phyloP scores from a whole-genome alignment of 2,888 invertebrate genomes.

The Mythimna vitellina region DNA sequence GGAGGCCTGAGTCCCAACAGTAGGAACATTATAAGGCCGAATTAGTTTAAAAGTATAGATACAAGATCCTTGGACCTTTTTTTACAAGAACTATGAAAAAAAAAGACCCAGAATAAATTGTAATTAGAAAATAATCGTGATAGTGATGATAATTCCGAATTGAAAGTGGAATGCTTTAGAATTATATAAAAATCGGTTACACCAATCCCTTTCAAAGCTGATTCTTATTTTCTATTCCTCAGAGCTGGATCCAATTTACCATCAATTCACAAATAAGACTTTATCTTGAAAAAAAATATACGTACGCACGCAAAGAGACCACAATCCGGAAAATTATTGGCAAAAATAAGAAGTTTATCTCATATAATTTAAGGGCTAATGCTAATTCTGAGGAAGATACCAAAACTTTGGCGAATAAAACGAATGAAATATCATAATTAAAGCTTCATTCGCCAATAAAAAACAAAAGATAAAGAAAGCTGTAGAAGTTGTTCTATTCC shows the following conservation, averaged over 20 bases:
- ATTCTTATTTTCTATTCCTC: constrained; percentile 20
- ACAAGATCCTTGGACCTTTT: too few species aligned
- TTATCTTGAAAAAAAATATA: constrained; percentile 49
- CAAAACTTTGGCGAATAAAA: constrained; percentile 66
- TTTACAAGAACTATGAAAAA: too few species aligned
- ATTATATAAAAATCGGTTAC: too few species aligned
- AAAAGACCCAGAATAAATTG: too few species aligned
- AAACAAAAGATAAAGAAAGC: constrained; percentile 54
- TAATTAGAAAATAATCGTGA: too few species aligned
- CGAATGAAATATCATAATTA: constrained; percentile 69
- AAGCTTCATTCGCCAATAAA: constrained; percentile 61
- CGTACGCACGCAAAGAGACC: constrained; percentile 18
- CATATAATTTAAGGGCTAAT: constrained; percentile 60
- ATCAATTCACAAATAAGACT: constrained; percentile 41
- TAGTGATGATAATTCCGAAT: too few species aligned
- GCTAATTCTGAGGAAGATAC: constrained; percentile 62
- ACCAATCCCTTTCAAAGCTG: neutral
- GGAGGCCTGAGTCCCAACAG: too few species aligned
- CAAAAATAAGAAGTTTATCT: constrained; percentile 66
- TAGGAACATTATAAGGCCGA: too few species aligned
- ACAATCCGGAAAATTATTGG: constrained; percentile 62
- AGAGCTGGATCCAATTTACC: constrained; percentile 43
- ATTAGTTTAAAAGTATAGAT: too few species aligned
- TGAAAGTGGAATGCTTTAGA: too few species aligned
- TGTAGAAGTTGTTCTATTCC: constrained; percentile 61